These are phyloP conservation scores for Aleiodes sp. DNA, from an alignment of 1,140 invertebrate genomes.

Conservation along the genomic window DNA sequence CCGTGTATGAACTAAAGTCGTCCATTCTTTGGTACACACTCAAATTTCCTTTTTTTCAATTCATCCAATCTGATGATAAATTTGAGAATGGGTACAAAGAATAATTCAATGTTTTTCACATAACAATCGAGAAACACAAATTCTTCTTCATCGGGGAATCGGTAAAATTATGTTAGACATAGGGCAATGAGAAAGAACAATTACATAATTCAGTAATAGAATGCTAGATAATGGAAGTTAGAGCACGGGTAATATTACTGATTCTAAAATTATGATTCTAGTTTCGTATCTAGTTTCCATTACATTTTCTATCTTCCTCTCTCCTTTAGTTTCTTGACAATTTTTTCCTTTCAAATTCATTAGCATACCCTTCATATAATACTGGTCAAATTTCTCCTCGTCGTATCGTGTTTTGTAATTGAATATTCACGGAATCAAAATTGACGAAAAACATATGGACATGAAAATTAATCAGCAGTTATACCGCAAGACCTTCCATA, in stretches of 20 bases:
- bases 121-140: background rate
- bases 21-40: too few species aligned
- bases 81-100: too few species aligned
- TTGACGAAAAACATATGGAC: background rate
- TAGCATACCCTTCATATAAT: background rate
- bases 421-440: background rate
- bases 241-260: background rate
- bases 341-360: background rate
- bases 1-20: too few species aligned
- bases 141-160: background rate
- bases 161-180: background rate
- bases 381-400: background rate
- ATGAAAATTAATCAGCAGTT: too few species aligned
- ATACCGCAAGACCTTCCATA: too few species aligned
- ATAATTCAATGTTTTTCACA: too few species aligned
- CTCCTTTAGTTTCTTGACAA: background rate
- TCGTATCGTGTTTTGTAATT: background rate
- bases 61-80: too few species aligned
- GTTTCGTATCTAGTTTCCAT: background rate
- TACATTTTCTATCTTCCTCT: background rate
- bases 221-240: background rate
- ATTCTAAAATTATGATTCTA: background rate
- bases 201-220: background rate
- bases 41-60: too few species aligned
- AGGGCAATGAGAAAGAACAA: background rate